Conservation (phyloP, 2,113 vertebrate species). For the Bos javanicus region DNA sequence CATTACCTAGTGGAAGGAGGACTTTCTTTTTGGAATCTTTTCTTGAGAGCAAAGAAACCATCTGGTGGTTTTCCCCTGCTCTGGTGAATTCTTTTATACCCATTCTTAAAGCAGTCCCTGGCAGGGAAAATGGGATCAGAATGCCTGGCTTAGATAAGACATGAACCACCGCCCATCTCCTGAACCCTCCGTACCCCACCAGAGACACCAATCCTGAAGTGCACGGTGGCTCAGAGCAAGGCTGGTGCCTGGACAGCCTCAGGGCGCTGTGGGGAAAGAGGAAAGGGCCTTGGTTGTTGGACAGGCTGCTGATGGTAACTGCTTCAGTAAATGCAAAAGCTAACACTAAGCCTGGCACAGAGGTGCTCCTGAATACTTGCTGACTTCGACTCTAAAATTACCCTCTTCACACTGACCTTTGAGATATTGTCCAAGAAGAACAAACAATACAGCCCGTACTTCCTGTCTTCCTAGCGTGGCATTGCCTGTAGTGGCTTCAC, state of each 20-base stretch:
- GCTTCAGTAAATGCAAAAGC: not conserved
- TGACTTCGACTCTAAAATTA: not conserved
- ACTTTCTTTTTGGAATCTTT: not conserved
- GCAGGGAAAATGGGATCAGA: not conserved
- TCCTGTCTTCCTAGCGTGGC: not conserved
- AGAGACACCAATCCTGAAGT: not conserved
- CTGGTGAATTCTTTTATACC: not conserved
- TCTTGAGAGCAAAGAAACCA: not conserved
- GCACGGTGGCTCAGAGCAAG: not conserved
- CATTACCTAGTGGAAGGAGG: not conserved
- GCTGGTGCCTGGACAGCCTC: not conserved
- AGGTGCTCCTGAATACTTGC: not conserved
- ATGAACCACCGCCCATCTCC: rapidly evolving
- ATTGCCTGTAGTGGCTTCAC: not conserved
- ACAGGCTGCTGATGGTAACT: not conserved
- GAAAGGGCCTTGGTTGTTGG: not conserved
- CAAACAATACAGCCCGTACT: not conserved
- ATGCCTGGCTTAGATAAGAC: not conserved
- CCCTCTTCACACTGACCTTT: not conserved
- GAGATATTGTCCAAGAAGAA: not conserved
- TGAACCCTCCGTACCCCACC: not conserved
- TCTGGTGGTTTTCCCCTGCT: not conserved
- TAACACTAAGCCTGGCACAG: not conserved
- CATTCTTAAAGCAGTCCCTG: not conserved
- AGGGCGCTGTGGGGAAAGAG: not conserved